Evolutionary conservation across 2,797 vertebrate species (phyloP).

Genomic region (Orestias chungarensis): DNA sequence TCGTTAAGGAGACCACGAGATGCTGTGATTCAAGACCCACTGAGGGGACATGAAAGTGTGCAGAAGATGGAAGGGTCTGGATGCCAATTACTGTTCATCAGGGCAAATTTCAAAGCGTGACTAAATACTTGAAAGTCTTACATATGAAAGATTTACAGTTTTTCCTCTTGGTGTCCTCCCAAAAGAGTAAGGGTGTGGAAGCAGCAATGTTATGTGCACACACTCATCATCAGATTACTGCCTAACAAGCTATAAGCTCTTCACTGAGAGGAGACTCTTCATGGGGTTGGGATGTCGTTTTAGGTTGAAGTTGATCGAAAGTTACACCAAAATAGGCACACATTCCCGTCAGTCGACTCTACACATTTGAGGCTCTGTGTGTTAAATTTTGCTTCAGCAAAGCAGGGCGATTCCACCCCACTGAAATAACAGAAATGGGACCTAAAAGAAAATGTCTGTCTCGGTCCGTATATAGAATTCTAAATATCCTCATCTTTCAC

Average conservation of each 20-base stretch:
- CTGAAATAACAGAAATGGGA: slow-evolving; percentile 64
- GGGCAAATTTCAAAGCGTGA: slow-evolving; percentile 70
- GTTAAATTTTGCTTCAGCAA: slow-evolving; percentile 52
- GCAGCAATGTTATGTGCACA: slow-evolving; percentile 48
- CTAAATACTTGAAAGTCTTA: slow-evolving; percentile 62
- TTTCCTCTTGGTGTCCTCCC: slow-evolving; percentile 57
- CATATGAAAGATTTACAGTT: slow-evolving; percentile 68
- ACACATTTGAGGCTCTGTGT: slow-evolving; percentile 78
- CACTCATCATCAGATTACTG: slow-evolving; percentile 40
- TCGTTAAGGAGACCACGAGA: slow-evolving; percentile 71
- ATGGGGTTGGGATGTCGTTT: slow-evolving; percentile 7
- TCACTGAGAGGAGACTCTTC: slow-evolving; percentile 7
- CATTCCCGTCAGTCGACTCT: slow-evolving; percentile 58
- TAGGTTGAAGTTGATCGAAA: slow-evolving; percentile 53
- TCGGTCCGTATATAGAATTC: slow-evolving; percentile 70
- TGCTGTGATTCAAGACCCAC: slow-evolving; percentile 72
- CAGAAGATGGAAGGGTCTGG: slow-evolving; percentile 64
- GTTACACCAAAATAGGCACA: slow-evolving; percentile 48
- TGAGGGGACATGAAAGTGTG: slow-evolving; percentile 75
- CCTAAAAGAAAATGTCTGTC: slow-evolving; percentile 65
- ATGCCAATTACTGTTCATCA: slow-evolving; percentile 74
- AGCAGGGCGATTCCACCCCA: slow-evolving; percentile 57
- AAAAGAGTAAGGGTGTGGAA: slow-evolving; percentile 54
- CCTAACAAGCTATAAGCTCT: slow-evolving; percentile 43
- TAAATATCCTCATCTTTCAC: slow-evolving; percentile 58